phyloP scores from a whole-genome alignment of 2,888 invertebrate genomes.

The Patella pellucida region DNA sequence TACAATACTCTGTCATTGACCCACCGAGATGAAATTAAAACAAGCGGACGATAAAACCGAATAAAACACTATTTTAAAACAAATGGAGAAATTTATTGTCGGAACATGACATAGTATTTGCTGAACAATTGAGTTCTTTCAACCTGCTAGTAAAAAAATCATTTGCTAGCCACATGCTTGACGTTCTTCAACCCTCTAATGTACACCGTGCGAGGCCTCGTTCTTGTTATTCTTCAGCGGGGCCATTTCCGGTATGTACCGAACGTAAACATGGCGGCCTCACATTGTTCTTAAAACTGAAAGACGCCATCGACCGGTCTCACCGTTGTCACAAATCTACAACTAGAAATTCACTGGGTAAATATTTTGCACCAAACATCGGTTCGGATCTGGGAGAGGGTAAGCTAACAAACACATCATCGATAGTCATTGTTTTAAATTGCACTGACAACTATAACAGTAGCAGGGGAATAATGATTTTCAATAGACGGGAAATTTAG shows the following conservation, averaged over 20 bases:
- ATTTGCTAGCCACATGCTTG: conserved; percentile 10
- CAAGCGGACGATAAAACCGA: conserved; percentile 1
- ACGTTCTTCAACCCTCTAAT: background rate
- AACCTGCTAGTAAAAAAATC: conserved; percentile 7
- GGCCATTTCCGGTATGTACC: conserved; percentile 11
- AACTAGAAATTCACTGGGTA: background rate
- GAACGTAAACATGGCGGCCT: conserved; percentile 11
- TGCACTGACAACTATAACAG: background rate
- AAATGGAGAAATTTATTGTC: conserved; percentile 1
- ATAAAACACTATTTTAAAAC: conserved; percentile 4
- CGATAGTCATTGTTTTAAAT: background rate
- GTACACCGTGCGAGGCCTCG: conserved; percentile 4
- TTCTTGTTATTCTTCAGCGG: conserved; percentile 1
- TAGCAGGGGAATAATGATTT: conserved; percentile 3
- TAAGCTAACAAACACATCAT: background rate
- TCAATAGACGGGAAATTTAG: background rate
- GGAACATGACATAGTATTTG: conserved; percentile 5
- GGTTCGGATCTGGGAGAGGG: background rate
- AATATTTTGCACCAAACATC: conserved; percentile 11
- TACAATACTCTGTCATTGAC: no score
- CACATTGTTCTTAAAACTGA: background rate
- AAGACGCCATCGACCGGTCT: conserved; percentile 1
- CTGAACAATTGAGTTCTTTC: conserved; percentile 9
- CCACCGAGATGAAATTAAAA: background rate
- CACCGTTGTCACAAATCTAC: background rate